Evolutionary conservation across 2,113 vertebrate genomes (phyloP).

Genomic region (Ranitomeya variabilis): DNA sequence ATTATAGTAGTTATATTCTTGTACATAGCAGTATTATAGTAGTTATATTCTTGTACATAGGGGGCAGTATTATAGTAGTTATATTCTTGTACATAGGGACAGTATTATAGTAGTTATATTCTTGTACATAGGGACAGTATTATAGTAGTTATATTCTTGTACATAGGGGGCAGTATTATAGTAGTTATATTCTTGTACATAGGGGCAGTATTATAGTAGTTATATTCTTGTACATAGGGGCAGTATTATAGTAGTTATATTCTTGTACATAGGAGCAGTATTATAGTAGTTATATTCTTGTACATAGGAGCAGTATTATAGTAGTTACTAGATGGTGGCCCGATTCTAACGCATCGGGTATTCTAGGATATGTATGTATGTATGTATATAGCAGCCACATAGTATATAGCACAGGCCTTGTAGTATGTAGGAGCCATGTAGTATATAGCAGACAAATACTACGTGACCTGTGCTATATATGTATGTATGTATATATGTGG

Average conservation of each 20-base stretch:
- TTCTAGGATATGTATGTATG: too few relatives aligned
- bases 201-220: too few relatives aligned
- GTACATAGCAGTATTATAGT: not conserved
- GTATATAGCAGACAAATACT: too few relatives aligned
- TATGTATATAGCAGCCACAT: too few relatives aligned
- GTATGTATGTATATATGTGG: too few relatives aligned
- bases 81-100: not conserved
- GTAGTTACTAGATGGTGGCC: too few relatives aligned
- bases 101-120: constrained; percentile 3
- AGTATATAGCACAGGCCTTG: too few relatives aligned
- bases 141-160: not conserved
- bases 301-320: not conserved
- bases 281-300: not conserved
- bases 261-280: not conserved
- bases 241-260: constrained; percentile 1
- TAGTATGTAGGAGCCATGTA: too few relatives aligned
- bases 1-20: not conserved
- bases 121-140: not conserved
- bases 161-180: too few relatives aligned
- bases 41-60: not conserved
- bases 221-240: not conserved
- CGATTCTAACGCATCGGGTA: too few relatives aligned
- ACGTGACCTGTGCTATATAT: too few relatives aligned
- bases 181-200: too few relatives aligned
- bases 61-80: not conserved